phyloP scores from a whole-genome alignment of 2,113 vertebrate species.

The Chascanopsetta lugubris region DNA sequence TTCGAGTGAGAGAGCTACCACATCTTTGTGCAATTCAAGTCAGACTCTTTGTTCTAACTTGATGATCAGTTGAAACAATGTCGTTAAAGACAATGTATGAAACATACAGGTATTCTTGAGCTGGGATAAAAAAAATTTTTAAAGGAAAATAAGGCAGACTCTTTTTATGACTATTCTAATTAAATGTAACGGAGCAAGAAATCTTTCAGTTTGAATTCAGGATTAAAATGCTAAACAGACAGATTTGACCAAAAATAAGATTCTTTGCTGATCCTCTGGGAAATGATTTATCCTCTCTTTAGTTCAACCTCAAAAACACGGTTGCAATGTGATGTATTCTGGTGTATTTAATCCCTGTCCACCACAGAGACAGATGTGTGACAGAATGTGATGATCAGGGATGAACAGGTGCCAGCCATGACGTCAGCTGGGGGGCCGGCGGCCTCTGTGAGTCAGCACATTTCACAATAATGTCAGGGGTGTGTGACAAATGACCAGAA shows the following conservation, averaged over 20 bases:
- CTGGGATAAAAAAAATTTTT: neutral
- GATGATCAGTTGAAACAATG: slow-evolving; percentile 25
- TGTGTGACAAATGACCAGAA: slow-evolving; percentile 38
- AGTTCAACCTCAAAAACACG: neutral
- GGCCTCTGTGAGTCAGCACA: slow-evolving; percentile 56
- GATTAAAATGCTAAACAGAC: neutral
- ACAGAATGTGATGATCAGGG: slow-evolving; percentile 2
- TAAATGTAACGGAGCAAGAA: neutral
- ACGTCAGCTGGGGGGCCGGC: slow-evolving; percentile 10
- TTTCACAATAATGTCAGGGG: slow-evolving; percentile 53
- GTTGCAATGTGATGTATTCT: neutral
- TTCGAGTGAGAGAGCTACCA: slow-evolving; percentile 2
- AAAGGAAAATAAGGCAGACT: neutral
- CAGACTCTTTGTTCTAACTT: slow-evolving; percentile 22
- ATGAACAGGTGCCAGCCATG: slow-evolving; percentile 30
- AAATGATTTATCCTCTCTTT: neutral
- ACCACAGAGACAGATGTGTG: slow-evolving; percentile 18
- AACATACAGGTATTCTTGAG: neutral
- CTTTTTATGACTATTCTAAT: neutral
- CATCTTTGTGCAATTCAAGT: slow-evolving; percentile 34
- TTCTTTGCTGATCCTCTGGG: neutral
- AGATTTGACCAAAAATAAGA: too few species aligned
- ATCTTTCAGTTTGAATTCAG: neutral
- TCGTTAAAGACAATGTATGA: neutral
- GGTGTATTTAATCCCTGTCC: slow-evolving; percentile 7